A percentile compares a stretch with the other conserved stretches of the same genome.
These are phyloP conservation scores for Pionites leucogaster DNA, from an alignment of 2,113 vertebrate species.

Conservation along the genomic window DNA sequence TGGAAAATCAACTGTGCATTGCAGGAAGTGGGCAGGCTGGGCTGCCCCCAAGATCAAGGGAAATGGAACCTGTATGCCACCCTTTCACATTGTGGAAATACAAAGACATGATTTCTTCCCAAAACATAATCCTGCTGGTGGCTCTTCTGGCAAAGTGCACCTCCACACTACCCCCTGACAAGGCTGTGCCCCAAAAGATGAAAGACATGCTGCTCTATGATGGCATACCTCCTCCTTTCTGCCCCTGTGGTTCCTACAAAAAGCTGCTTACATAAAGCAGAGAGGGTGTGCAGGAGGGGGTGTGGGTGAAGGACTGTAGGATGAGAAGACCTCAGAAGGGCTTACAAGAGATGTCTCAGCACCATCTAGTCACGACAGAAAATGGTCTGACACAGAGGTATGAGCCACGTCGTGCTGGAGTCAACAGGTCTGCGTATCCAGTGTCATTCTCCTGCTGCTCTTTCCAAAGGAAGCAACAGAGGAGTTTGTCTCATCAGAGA, in stretches of 20 bases:
- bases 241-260: background rate
- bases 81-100: background rate
- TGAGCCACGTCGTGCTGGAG: background rate
- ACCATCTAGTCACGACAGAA: background rate
- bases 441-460: background rate
- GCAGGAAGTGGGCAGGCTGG: background rate
- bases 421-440: background rate
- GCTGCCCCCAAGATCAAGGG: background rate
- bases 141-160: accelerated
- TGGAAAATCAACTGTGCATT: background rate
- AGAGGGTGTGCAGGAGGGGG: background rate
- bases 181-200: background rate
- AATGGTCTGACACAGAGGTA: background rate
- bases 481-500: background rate
- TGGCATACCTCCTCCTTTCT: background rate
- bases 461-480: background rate
- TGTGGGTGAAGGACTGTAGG: background rate
- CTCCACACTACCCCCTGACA: background rate
- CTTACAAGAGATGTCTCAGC: background rate
- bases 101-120: background rate
- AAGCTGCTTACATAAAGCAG: background rate
- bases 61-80: background rate
- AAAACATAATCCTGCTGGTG: accelerated
- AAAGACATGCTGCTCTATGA: background rate
- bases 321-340: background rate